Evolutionary conservation across 2,888 invertebrate species (phyloP).

Genomic region (Metallyticus violacea): DNA sequence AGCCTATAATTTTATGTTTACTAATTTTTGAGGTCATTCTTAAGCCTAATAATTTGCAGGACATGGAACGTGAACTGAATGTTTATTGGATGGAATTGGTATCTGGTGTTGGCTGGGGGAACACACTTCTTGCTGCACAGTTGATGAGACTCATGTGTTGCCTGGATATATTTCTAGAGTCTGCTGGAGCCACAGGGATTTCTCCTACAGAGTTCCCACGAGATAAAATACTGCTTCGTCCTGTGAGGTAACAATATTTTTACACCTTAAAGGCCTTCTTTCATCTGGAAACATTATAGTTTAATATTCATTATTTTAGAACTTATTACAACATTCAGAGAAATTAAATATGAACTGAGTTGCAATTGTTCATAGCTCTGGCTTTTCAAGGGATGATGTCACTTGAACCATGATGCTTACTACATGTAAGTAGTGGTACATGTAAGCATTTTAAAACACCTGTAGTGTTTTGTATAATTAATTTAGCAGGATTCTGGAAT

Average conservation of each 20-base stretch:
- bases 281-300: neutral
- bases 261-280: neutral
- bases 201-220: constrained; percentile 64
- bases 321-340: neutral
- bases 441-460: too few relatives aligned
- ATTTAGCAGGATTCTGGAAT: too few relatives aligned
- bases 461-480: too few relatives aligned
- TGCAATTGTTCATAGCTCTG: too few relatives aligned
- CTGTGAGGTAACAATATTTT: constrained; percentile 52
- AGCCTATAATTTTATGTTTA: neutral
- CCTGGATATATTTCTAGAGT: constrained; percentile 84
- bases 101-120: constrained; percentile 44
- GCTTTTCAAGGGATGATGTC: too few relatives aligned
- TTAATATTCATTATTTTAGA: neutral
- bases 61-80: constrained; percentile 72
- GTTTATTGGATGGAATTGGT: constrained; percentile 51
- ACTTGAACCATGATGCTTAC: too few relatives aligned
- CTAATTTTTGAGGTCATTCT: neutral
- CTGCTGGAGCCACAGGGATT: constrained; percentile 58
- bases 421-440: too few relatives aligned
- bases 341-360: too few relatives aligned
- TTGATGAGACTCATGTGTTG: constrained; percentile 75
- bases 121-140: constrained; percentile 70
- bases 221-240: constrained; percentile 76
- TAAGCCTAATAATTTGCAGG: constrained; percentile 39